phyloP scores from a whole-genome alignment of 35 echinoderm and acorn worm genomes.

The Apostichopus parvimensis region DNA sequence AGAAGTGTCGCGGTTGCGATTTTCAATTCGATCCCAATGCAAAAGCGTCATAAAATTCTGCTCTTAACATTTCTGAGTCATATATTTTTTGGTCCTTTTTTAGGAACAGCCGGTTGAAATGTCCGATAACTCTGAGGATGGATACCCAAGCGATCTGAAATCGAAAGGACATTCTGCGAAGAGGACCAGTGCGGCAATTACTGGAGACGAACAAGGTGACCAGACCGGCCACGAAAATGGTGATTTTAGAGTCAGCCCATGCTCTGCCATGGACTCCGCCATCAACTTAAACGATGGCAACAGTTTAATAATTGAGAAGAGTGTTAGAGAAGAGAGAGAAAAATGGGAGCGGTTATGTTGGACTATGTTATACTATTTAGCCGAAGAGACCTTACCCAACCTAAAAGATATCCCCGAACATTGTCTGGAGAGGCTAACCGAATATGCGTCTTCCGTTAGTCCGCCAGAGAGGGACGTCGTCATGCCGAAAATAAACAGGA shows the following conservation, averaged over 20 bases:
- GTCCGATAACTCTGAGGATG: neutral
- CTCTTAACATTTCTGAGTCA: too few relatives aligned
- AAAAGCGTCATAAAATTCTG: too few relatives aligned
- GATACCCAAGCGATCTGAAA: conserved; percentile 18
- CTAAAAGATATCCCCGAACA: conserved; percentile 3
- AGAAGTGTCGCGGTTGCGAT: too few relatives aligned
- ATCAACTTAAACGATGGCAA: conserved; percentile 29
- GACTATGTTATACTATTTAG: neutral
- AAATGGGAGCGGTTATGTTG: neutral
- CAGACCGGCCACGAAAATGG: neutral
- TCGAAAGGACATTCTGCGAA: neutral
- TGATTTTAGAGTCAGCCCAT: conserved; percentile 16
- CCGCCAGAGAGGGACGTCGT: neutral
- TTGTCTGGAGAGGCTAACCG: neutral
- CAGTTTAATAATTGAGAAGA: conserved; percentile 26
- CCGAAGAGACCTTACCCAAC: neutral
- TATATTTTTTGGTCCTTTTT: neutral
- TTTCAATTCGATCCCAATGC: too few relatives aligned
- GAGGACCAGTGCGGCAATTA: neutral
- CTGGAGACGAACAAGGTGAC: conserved; percentile 5
- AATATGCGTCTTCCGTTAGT: neutral
- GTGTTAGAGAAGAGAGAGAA: conserved; percentile 29
- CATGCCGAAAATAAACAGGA: neutral
- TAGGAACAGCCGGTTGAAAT: conserved; percentile 17
- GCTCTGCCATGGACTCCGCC: conserved; percentile 20